A percentile compares a stretch with the other conserved stretches of the same genome.
Evolutionary conservation across 2,888 invertebrate genomes (phyloP).

Genomic region (Perizoma affinitatum): DNA sequence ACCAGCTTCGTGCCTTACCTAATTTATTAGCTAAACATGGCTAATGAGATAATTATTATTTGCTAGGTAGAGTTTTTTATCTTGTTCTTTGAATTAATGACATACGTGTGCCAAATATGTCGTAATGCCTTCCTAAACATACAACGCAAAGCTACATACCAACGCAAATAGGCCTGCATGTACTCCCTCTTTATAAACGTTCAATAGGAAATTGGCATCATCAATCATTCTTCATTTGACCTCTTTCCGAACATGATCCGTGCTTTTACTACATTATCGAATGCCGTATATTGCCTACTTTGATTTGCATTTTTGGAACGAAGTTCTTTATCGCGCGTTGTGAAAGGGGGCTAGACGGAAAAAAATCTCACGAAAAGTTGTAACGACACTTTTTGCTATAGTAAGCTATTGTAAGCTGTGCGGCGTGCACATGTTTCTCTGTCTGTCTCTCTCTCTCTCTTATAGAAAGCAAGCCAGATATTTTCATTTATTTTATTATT

Average conservation of each 20-base stretch:
- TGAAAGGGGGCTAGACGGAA: no score
- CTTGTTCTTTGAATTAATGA: slow-evolving; percentile 6
- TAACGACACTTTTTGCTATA: no score
- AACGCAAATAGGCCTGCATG: slow-evolving; percentile 51
- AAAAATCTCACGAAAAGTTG: no score
- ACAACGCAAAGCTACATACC: slow-evolving; percentile 32
- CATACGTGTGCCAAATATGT: slow-evolving; percentile 16
- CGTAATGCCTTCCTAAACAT: slow-evolving; percentile 20
- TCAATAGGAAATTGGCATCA: slow-evolving; percentile 70
- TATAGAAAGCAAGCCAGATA: no score
- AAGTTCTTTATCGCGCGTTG: no score
- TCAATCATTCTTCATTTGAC: slow-evolving; percentile 67
- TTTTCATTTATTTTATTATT: no score
- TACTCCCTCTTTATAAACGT: slow-evolving; percentile 39
- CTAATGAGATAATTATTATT: no score
- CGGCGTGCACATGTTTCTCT: no score
- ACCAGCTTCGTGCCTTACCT: background rate
- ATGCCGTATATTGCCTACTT: slow-evolving; percentile 14
- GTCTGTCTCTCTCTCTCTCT: no score
- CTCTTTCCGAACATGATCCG: slow-evolving; percentile 46
- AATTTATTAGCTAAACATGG: no score
- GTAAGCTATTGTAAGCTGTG: no score
- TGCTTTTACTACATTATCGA: slow-evolving; percentile 35
- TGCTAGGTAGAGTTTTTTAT: no score
- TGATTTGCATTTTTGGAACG: background rate